Evolutionary conservation across 2,113 vertebrate species (phyloP), one percentile per base, ranked within the genome.

Genomic region (Campylomormyrus numenius): DNA sequence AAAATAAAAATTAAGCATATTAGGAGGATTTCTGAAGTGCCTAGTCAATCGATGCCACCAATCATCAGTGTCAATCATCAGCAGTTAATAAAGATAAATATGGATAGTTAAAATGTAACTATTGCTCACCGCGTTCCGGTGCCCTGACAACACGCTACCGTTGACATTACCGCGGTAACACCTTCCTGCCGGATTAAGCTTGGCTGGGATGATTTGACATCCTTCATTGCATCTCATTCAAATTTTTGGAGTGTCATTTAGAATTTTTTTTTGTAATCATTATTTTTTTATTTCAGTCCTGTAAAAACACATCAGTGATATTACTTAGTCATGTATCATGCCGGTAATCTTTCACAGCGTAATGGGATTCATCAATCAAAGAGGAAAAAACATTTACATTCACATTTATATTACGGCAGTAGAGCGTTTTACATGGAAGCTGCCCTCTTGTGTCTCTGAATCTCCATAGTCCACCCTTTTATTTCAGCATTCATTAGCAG

Each of bases 91-190:
- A 80, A 80, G 74, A 80, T 80, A 80, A 80, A 80, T 42, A 19
- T 80, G 74, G 74, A 42, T 39, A 80, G 74, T 80, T 80, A 77
- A 77, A 77, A 77, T 77, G 31, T 80, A 80, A 35, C 74, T 80
- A 80, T 80, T 80, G 74, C 74, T 42, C 74, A 19, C 31, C 15
- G 2, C 15, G 8, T 80, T 80, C 35, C 35, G 2, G 31, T 42
- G 35, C 74, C 74, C 74, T 42, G 74, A 80, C 74, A 42, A 42
- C 74, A 80, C 17, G 35, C 1, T 39, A 6, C 70, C 15, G 13
- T 39, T 42, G 35, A 42, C 35, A 80, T 39, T 80, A 80, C 74
- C 5, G 31, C 15, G 15, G 74, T 80, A 80, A 42, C 31, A 17
- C 74, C 35, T 80, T 11, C 11, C 74, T 80, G 62, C n/a, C n/a